Conservation (phyloP, 1,140 invertebrate species). For the Microplitis mediator region DNA sequence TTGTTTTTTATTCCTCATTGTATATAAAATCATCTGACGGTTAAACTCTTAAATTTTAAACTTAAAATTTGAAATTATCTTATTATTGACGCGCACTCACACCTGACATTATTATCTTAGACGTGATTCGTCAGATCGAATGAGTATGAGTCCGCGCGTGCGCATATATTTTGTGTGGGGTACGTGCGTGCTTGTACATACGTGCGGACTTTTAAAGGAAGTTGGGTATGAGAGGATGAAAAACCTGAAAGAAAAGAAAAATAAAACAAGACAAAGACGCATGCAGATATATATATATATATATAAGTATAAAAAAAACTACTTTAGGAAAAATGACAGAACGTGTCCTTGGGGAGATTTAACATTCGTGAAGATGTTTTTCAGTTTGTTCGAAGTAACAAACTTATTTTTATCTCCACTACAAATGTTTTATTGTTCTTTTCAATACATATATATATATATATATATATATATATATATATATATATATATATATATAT, state of each 20-base stretch:
- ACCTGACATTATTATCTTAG: slow-evolving; percentile 34
- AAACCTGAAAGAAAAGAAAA: slow-evolving; percentile 35
- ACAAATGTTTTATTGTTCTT: background rate
- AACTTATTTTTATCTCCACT: background rate
- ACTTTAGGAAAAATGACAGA: background rate
- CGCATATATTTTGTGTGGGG: background rate
- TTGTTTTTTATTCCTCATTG: too few relatives aligned
- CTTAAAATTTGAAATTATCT: slow-evolving; percentile 40
- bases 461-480: too few relatives aligned
- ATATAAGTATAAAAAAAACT: background rate
- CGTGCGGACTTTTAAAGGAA: background rate
- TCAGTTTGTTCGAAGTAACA: background rate
- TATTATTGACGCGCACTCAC: slow-evolving; percentile 31
- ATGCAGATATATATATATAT: slow-evolving; percentile 38
- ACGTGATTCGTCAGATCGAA: slow-evolving; percentile 14
- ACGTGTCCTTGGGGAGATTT: slow-evolving; percentile 17
- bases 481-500: too few relatives aligned
- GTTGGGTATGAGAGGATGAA: background rate
- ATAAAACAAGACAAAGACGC: slow-evolving; percentile 6
- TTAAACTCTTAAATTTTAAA: background rate
- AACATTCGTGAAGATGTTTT: slow-evolving; percentile 10
- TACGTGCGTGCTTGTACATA: slow-evolving; percentile 6
- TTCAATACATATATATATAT: too few relatives aligned
- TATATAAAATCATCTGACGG: too few relatives aligned
- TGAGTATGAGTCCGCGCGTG: background rate